A percentile compares a stretch with the other conserved stretches of the same genome.
phyloP scores from a whole-genome alignment of 2,797 vertebrate species.

The Hemitrygon akajei region DNA sequence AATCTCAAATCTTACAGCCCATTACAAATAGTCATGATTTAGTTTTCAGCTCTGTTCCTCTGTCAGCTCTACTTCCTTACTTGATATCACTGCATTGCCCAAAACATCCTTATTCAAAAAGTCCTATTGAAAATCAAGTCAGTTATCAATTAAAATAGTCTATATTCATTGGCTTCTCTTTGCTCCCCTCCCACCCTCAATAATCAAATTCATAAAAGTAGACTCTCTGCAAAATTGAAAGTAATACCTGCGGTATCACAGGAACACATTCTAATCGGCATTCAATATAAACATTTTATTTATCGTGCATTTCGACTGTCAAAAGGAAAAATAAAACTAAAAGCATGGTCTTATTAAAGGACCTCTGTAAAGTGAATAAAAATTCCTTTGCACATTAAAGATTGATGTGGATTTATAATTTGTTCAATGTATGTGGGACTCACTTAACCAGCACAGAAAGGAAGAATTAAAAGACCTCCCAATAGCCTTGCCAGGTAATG shows the following conservation, averaged over 20 bases:
- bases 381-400: conserved; percentile 51
- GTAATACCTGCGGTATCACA: conserved; percentile 45
- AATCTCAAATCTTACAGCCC: conserved; percentile 59
- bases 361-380: conserved; percentile 48
- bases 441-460: conserved; percentile 40
- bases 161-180: conserved; percentile 22
- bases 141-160: conserved; percentile 55
- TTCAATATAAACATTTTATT: conserved; percentile 39
- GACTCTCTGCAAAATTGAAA: conserved; percentile 1
- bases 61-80: conserved; percentile 51
- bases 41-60: conserved; percentile 70
- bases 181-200: not conserved
- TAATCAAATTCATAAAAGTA: conserved; percentile 37
- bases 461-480: conserved; percentile 38
- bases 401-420: conserved; percentile 44
- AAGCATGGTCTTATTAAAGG: conserved; percentile 49
- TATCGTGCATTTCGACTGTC: conserved; percentile 23
- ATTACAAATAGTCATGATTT: conserved; percentile 32
- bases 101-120: conserved; percentile 43
- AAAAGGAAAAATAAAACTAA: conserved; percentile 50
- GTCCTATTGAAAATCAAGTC: conserved; percentile 42
- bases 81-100: conserved; percentile 52
- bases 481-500: conserved; percentile 51
- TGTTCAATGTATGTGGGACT: conserved; percentile 39
- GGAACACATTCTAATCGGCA: conserved; percentile 48